Percentiles rank a stretch among this genome's conserved stretches.
These are phyloP conservation scores for Lasioglossum baleicum DNA, from an alignment of 1,140 invertebrate species.

Conservation along the genomic window DNA sequence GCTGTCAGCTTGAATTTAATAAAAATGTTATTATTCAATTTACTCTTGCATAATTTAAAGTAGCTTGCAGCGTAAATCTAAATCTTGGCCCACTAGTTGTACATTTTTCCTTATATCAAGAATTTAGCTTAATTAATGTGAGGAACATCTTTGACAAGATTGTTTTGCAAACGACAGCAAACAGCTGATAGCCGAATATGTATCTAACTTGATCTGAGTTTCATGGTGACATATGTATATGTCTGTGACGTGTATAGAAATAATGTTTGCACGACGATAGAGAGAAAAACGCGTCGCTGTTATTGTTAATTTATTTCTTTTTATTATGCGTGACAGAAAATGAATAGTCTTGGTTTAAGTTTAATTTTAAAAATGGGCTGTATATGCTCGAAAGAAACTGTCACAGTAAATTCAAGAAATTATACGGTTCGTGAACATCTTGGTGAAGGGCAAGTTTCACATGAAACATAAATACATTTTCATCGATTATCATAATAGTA, in stretches of 20 bases:
- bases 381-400: slow-evolving; percentile 87
- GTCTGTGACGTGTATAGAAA: slow-evolving; percentile 20
- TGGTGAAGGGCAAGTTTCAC: slow-evolving; percentile 86
- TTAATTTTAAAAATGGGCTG: slow-evolving; percentile 89
- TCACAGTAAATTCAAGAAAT: slow-evolving; percentile 85
- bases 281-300: background rate
- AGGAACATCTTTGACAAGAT: background rate
- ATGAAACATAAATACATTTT: slow-evolving; percentile 21
- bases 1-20: background rate
- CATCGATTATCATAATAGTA: background rate
- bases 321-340: slow-evolving; percentile 68
- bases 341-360: slow-evolving; percentile 86
- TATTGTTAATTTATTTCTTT: slow-evolving; percentile 2
- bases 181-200: slow-evolving; percentile 21
- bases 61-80: background rate
- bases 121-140: background rate
- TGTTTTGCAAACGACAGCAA: slow-evolving; percentile 30
- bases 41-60: background rate
- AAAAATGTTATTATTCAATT: background rate
- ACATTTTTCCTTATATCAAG: background rate
- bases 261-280: slow-evolving; percentile 21
- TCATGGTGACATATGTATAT: too few species aligned
- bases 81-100: background rate
- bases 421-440: slow-evolving; percentile 86
- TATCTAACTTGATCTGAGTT: background rate